Base-by-base conservation (phyloP, 35 echinoderm and acorn worm genomes). In the Holothuria glaberrima region DNA sequence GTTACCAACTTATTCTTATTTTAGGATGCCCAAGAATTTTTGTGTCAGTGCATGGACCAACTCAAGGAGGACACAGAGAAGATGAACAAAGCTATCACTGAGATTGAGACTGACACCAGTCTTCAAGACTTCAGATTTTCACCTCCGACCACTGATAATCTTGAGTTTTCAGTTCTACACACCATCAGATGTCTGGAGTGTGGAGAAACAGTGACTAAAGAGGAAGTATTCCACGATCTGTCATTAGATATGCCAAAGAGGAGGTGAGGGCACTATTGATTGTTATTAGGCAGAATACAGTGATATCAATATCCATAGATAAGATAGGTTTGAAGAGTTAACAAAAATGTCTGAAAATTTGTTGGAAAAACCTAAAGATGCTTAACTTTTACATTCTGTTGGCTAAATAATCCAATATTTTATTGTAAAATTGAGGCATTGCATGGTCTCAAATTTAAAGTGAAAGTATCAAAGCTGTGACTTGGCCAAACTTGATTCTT, bases 21-120 rank as follows among this genome's bases (percentile, higher is more conserved):
- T 7, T 54, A 99, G 97, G 97, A 99, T 91, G 97, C 97, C 1
- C 97, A 99, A 68, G 97, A 99, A 78, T 99, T 99, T 35, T 88
- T 99, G 5, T 93, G 91, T 76, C 97, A 99, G 70, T 99, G 97
- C 58, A 72, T 99, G n/a, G 97, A 99, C 52, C 97, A 99, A 86
- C 97, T 99, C 35, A 99, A 99, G 66, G 97, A 99, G 26, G 97
- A 99, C 71, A 89, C 89, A 0, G 83, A 95, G 22, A 89, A 73
- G 58, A 78, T 91, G 45, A 95, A 95, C 73, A 94, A 93, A 22
- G 34, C 31, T 27, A 20, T 87, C 85, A 46, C 85, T 48, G 85
- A 87, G 34, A 35, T 64, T 18, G 27, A 46, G 25, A 32, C 20
- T 36, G 28, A 63, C 12, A 20, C 24, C 10, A 46, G 48, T 19